Percentiles rank a stretch among this genome's conserved stretches.
phyloP scores from a whole-genome alignment of 1,140 invertebrate genomes.

The Drosophila leontia region DNA sequence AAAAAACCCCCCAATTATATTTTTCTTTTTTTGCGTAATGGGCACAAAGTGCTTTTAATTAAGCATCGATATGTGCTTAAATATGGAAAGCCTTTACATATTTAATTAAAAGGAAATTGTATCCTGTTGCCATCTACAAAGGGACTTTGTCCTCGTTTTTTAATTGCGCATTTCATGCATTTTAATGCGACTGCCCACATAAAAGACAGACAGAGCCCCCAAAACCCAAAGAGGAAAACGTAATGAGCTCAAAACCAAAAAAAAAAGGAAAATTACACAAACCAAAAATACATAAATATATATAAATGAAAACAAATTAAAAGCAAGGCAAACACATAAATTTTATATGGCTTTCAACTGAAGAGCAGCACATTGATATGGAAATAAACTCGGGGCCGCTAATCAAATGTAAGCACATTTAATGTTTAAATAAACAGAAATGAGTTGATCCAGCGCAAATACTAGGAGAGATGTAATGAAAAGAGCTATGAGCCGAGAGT shows the following conservation, averaged over 20 bases:
- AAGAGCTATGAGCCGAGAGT: slow-evolving; percentile 7
- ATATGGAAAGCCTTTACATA: slow-evolving; percentile 51
- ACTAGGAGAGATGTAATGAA: slow-evolving; percentile 38
- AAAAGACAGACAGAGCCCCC: slow-evolving; percentile 44
- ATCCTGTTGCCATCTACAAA: slow-evolving; percentile 38
- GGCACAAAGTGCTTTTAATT: slow-evolving; percentile 58
- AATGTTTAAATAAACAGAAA: slow-evolving; percentile 76
- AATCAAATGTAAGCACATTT: slow-evolving; percentile 79
- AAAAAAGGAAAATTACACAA: slow-evolving; percentile 30
- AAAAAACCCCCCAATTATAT: slow-evolving; percentile 1
- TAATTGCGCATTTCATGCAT: slow-evolving; percentile 53
- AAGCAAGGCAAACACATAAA: slow-evolving; percentile 56
- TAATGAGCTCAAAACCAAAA: slow-evolving; percentile 38
- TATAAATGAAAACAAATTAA: slow-evolving; percentile 52
- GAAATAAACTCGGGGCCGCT: slow-evolving; percentile 66
- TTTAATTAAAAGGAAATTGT: slow-evolving; percentile 72
- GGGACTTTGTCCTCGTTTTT: slow-evolving; percentile 31
- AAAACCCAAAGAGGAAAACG: slow-evolving; percentile 19
- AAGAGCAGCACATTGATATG: slow-evolving; percentile 54
- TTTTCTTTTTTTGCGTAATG: slow-evolving; percentile 15
- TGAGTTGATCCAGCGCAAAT: slow-evolving; percentile 46
- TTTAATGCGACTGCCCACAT: slow-evolving; percentile 67
- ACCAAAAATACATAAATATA: slow-evolving; percentile 10
- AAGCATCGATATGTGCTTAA: slow-evolving; percentile 67
- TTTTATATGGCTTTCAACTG: slow-evolving; percentile 39